Evolutionary conservation across 2,888 invertebrate species (phyloP), one percentile per base, ranked within the genome.

Genomic region (Doris montereyensis): DNA sequence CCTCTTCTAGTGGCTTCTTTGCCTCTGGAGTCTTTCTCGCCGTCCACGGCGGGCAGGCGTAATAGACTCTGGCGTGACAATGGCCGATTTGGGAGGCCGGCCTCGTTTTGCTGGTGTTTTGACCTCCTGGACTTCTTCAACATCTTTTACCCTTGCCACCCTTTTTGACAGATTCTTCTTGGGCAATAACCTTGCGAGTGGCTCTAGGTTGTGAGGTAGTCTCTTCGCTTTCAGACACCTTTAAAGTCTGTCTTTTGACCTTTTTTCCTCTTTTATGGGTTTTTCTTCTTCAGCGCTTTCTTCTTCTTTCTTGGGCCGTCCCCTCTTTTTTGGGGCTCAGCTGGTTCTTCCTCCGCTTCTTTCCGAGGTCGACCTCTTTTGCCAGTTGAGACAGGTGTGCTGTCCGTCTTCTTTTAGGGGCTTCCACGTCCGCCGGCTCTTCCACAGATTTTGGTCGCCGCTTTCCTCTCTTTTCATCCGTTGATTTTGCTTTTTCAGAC

Each of bases 281-380:
- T 34, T 65, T 34, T 76, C 78, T 35, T 67, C 80, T 57, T 75
- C 62, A n/a, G 70, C 71, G 4, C 34, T 70, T 21, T 81, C 82
- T n/a, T 41, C 34, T 71, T 82, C 84, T 74, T 83, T 84, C 72
- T 82, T 83, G 21, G 81, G 71, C 58, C 83, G 77, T 58, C 86
- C 83, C 81, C 84, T 78, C 73, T 73, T 82, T 62, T 79, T 81
- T 35, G 76, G 35, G 32, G 52, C 72, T 75, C 79, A 71, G 58
- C 24, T 58, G 73, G 32, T 67, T 77, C 82, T 34, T 78, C 73
- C 1, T 81, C 80, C n/a, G 76, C 74, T 8, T 85, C 82, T 67
- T 82, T 85, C 67, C 81, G 80, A 4, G 80, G 81, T 21, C 82
- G 67, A 13, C 83, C 81, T 71, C 81, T 74, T n/a, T 70, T 77